Base-by-base conservation (phyloP, 2,888 invertebrate species). In the Ametastegia equiseti region DNA sequence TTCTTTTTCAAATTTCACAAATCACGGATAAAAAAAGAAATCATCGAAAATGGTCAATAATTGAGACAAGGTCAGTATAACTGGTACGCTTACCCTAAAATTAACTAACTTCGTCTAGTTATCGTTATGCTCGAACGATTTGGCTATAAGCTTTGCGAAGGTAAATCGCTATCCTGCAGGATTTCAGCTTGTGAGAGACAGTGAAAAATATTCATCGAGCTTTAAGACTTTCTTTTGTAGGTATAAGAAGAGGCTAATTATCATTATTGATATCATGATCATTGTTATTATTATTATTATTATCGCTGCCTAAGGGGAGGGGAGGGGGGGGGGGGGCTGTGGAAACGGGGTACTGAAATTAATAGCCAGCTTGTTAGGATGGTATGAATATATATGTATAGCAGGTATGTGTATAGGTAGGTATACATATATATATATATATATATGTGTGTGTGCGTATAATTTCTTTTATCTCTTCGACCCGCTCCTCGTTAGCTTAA, bases 361-460 rank as follows among this genome's bases (percentile, higher is more conserved):
- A 69, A 45, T 69, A 69, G 69, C 23, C 6, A 42, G 11, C 69
- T 69, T 39, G 69, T 69, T 23, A 23, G 42, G 69, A 42, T 19
- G 6, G 19, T n/a, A 11, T 33, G 42, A n/a, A n/a, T 63, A 63
- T 33, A 60, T 30, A 30, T 63, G 60, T 15, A 27, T 27, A 27
- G n/a, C n/a, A n/a, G n/a, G n/a, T n/a, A n/a, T n/a, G n/a, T n/a
- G n/a, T n/a, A n/a, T 23, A 23, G 42, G 69, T 39, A 9, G 6
- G 19, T n/a, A 11, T 33, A 23, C n/a, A n/a, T 63, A 63, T 33
- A 60, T 30, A 30, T 63, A 30, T 15, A 27, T 27, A 27, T n/a
- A n/a, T n/a, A n/a, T n/a, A n/a, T n/a, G n/a, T n/a, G n/a, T n/a
- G n/a, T n/a, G n/a, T n/a, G n/a, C n/a, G n/a, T n/a, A n/a, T n/a